Evolutionary conservation across 2,113 vertebrate species (phyloP).

Genomic region (Cisticola juncidis): DNA sequence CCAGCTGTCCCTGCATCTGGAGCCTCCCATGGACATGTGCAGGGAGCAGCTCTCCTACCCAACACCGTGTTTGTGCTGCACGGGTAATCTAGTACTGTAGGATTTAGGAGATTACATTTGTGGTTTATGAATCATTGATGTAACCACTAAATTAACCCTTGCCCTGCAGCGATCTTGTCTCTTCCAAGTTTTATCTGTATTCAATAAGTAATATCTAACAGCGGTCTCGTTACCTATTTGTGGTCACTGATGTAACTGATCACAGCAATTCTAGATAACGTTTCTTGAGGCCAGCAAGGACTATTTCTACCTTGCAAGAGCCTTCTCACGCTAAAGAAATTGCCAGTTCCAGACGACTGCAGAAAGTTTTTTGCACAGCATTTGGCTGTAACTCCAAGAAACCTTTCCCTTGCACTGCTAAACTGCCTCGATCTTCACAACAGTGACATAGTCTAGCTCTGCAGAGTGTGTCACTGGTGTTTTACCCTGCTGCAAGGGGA

Average conservation of each 20-base stretch:
- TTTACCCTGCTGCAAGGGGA: neutral
- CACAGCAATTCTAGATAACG: fast-evolving
- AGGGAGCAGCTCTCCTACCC: neutral
- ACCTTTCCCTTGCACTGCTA: neutral
- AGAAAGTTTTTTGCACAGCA: neutral
- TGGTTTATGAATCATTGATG: neutral
- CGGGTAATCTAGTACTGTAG: neutral
- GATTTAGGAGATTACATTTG: neutral
- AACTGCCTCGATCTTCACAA: neutral
- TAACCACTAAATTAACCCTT: neutral
- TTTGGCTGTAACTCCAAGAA: neutral
- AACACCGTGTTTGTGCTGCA: neutral
- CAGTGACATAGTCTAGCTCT: neutral
- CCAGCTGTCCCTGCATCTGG: neutral
- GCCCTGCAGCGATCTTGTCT: neutral
- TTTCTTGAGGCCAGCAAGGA: neutral
- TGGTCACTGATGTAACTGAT: neutral
- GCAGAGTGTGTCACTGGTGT: neutral
- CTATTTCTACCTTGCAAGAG: neutral
- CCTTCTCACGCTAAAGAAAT: neutral
- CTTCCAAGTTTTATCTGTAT: neutral
- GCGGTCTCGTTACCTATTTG: fast-evolving
- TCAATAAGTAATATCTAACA: neutral
- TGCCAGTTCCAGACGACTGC: neutral
- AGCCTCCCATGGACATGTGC: fast-evolving